These are phyloP conservation scores for Astur gentilis DNA, from an alignment of 2,113 vertebrate species.

Conservation along the genomic window DNA sequence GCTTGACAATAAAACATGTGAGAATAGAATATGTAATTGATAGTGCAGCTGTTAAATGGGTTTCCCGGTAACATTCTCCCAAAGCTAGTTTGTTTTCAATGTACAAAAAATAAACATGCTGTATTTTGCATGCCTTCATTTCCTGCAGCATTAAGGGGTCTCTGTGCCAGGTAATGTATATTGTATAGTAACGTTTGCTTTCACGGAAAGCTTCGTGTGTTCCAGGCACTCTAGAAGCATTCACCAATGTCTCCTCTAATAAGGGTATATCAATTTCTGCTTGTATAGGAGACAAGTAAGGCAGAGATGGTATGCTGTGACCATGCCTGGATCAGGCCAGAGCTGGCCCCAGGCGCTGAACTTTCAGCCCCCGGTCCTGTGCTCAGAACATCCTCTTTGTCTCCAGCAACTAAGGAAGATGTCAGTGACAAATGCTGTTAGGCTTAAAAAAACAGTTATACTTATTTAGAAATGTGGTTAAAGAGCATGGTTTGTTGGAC, in stretches of 20 bases:
- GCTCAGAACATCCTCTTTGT: neutral
- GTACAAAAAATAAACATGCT: neutral
- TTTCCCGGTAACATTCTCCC: neutral
- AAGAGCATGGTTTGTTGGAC: neutral
- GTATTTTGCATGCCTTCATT: neutral
- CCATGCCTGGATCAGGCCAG: neutral
- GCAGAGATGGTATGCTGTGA: neutral
- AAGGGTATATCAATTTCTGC: neutral
- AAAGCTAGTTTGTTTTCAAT: neutral
- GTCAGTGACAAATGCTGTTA: neutral
- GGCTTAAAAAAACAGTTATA: neutral
- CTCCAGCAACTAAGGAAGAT: neutral
- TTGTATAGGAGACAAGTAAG: neutral
- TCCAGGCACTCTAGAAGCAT: neutral
- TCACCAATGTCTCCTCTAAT: neutral
- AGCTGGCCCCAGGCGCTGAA: neutral
- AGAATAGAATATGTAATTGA: neutral
- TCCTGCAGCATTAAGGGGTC: neutral
- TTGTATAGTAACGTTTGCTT: neutral
- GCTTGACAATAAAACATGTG: neutral
- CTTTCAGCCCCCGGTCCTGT: neutral
- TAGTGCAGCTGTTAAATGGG: neutral
- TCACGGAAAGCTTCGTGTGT: neutral
- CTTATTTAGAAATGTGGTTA: neutral
- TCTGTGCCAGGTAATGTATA: neutral